phyloP scores from a whole-genome alignment of 2,797 vertebrate species.

The Tinamus major region DNA sequence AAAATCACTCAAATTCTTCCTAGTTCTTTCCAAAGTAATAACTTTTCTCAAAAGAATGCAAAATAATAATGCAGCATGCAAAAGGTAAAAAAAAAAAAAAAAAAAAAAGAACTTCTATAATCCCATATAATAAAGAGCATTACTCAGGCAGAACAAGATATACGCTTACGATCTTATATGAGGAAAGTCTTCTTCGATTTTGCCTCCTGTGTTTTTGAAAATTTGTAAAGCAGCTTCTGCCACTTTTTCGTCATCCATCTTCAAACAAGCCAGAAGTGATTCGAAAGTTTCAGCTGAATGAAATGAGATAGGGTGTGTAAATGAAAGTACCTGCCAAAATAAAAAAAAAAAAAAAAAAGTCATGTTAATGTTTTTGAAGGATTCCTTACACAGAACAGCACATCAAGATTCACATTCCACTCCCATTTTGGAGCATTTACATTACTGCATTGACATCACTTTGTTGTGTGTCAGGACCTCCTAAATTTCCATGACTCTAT shows the following conservation, averaged over 20 bases:
- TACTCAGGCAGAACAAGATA: background rate
- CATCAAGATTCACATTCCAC: background rate
- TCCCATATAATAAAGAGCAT: background rate
- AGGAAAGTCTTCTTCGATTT: slow-evolving; percentile 97
- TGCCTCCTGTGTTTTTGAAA: slow-evolving; percentile 97
- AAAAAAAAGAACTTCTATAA: background rate
- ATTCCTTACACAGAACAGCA: background rate
- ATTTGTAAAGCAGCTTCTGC: slow-evolving; percentile 97
- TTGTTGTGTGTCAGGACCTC: background rate
- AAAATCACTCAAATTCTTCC: background rate
- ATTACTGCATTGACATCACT: background rate
- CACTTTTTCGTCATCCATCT: slow-evolving; percentile 99
- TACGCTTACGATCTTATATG: slow-evolving; percentile 95
- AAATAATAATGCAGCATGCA: background rate
- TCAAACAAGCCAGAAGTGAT: slow-evolving; percentile 95
- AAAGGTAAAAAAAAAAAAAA: slow-evolving; percentile 21
- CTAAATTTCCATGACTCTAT: background rate
- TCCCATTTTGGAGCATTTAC: background rate
- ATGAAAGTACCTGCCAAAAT: slow-evolving; percentile 92
- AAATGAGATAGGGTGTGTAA: slow-evolving; percentile 98
- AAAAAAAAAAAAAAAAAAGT: slow-evolving; percentile 30
- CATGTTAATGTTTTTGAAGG: background rate
- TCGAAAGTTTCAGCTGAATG: slow-evolving; percentile 99
- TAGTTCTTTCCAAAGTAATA: background rate
- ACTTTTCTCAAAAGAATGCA: background rate